These are phyloP conservation scores for Drosophila bifasciata DNA, from an alignment of 1,140 invertebrate species.

Conservation along the genomic window DNA sequence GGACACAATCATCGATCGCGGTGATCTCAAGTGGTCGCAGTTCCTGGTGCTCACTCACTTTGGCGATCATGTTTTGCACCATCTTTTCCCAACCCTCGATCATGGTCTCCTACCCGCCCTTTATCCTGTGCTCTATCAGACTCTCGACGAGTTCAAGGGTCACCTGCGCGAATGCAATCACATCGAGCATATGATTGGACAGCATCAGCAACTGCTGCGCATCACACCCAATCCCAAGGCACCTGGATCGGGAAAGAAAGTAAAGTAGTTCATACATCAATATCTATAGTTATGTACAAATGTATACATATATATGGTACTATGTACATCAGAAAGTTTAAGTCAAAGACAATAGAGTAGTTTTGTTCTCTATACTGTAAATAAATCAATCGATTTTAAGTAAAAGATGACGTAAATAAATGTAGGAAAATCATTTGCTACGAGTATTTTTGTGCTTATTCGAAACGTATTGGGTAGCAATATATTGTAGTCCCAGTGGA, in stretches of 20 bases:
- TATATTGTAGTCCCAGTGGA: no score
- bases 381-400: no score
- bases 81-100: slow-evolving; percentile 92
- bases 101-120: slow-evolving; percentile 89
- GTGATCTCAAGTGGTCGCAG: slow-evolving; percentile 88
- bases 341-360: no score
- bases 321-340: no score
- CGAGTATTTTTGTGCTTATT: no score
- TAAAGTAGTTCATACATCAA: neutral
- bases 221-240: slow-evolving; percentile 83
- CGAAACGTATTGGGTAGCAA: no score
- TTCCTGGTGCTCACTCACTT: slow-evolving; percentile 89
- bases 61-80: slow-evolving; percentile 91
- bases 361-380: no score
- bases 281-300: slow-evolving; percentile 2
- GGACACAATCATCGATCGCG: slow-evolving; percentile 90
- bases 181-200: slow-evolving; percentile 88
- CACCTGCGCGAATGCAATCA: slow-evolving; percentile 85
- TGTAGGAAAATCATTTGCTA: no score
- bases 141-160: slow-evolving; percentile 89
- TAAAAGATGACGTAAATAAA: no score
- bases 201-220: slow-evolving; percentile 88
- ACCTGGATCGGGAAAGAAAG: slow-evolving; percentile 58
- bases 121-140: slow-evolving; percentile 87
- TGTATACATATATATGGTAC: neutral